These are phyloP conservation scores for Drosophila antonietae DNA, from an alignment of 2,888 invertebrate species.

Conservation along the genomic window DNA sequence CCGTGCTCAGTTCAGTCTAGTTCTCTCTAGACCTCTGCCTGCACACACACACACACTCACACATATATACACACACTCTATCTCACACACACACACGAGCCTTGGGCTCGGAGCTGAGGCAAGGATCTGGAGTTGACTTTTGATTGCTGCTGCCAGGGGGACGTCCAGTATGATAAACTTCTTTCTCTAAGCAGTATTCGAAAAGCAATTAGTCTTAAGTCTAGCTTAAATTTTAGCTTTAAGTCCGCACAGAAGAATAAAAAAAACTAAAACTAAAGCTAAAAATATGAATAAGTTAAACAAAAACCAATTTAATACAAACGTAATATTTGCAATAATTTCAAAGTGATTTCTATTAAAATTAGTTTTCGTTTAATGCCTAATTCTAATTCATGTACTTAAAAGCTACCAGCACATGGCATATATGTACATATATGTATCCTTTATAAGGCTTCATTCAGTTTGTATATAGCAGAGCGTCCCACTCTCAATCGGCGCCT, in stretches of 20 bases:
- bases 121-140: constrained; percentile 34
- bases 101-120: constrained; percentile 21
- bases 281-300: constrained; percentile 20
- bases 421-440: not conserved
- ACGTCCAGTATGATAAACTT: constrained; percentile 84
- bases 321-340: constrained; percentile 75
- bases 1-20: constrained; percentile 25
- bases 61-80: not conserved
- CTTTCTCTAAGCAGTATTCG: constrained; percentile 86
- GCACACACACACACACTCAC: constrained; percentile 12
- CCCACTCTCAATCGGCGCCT: constrained; percentile 35
- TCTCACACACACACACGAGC: constrained; percentile 1
- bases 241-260: constrained; percentile 59
- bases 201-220: constrained; percentile 85
- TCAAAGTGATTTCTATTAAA: constrained; percentile 77
- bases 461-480: constrained; percentile 73
- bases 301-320: constrained; percentile 37
- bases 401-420: constrained; percentile 43
- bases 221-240: constrained; percentile 74
- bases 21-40: constrained; percentile 44
- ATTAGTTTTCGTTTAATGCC: constrained; percentile 63
- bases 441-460: constrained; percentile 72
- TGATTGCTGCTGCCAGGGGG: constrained; percentile 33
- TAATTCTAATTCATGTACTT: constrained; percentile 62
- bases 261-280: constrained; percentile 35